A percentile compares a stretch with the other conserved stretches of the same genome.
phyloP scores from a whole-genome alignment of 1,140 invertebrate genomes.

The Drosophila yakuba region DNA sequence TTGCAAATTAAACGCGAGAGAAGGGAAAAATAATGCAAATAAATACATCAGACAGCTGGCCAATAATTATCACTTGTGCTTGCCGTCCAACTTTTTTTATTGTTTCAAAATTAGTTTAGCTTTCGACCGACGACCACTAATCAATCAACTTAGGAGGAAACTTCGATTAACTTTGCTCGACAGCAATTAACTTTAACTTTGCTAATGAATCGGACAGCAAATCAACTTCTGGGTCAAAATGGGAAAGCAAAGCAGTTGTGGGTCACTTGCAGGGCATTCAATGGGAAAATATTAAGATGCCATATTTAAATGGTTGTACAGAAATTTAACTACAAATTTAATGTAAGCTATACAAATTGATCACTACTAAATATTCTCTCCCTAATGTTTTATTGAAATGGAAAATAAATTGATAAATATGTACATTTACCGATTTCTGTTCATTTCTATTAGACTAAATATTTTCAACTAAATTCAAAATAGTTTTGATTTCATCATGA shows the following conservation, averaged over 20 bases:
- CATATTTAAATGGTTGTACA: too few relatives aligned
- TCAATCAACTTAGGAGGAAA: conserved; percentile 29
- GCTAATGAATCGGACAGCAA: conserved; percentile 13
- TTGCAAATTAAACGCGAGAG: not conserved
- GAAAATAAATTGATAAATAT: too few relatives aligned
- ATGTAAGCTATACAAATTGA: too few relatives aligned
- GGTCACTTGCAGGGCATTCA: not conserved
- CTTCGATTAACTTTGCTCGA: conserved; percentile 23
- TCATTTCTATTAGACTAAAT: not conserved
- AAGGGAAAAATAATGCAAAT: too few relatives aligned
- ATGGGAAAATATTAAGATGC: not conserved
- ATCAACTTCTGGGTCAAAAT: not conserved
- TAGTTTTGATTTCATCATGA: not conserved
- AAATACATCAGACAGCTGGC: not conserved
- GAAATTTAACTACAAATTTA: too few relatives aligned
- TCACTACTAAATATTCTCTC: too few relatives aligned
- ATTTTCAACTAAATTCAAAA: not conserved
- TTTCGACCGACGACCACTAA: not conserved
- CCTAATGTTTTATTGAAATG: too few relatives aligned
- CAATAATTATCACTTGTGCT: conserved; percentile 22
- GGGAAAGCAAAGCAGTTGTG: not conserved
- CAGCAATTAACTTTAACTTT: conserved; percentile 42
- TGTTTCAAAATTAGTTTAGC: conserved; percentile 39
- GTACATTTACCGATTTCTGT: too few relatives aligned
- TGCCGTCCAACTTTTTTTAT: conserved; percentile 32